Conservation (phyloP, 1,140 invertebrate species). For the Ips typographus region DNA sequence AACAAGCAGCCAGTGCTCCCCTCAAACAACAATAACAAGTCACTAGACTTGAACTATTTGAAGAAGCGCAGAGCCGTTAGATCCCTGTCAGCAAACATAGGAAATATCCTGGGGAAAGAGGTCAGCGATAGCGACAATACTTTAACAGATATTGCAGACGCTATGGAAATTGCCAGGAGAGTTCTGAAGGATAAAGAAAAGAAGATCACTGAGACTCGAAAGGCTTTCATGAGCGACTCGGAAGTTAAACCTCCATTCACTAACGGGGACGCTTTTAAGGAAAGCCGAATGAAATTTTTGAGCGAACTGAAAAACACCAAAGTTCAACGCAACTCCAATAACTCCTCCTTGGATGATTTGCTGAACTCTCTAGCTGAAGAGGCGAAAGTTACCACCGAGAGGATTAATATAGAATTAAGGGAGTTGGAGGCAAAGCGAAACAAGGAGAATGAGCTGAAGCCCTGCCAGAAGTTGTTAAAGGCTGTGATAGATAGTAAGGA, state of each 20-base stretch:
- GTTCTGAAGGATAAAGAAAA: slow-evolving; percentile 49
- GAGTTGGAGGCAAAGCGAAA: slow-evolving; percentile 11
- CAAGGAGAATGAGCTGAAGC: slow-evolving; percentile 45
- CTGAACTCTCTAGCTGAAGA: slow-evolving; percentile 48
- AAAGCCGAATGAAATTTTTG: slow-evolving; percentile 43
- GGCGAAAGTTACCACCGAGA: slow-evolving; percentile 57
- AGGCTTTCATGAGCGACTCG: slow-evolving; percentile 49
- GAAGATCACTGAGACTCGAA: slow-evolving; percentile 45
- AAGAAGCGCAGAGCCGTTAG: slow-evolving; percentile 76
- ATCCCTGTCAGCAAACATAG: slow-evolving; percentile 79
- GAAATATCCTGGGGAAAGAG: slow-evolving; percentile 67
- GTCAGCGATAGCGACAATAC: slow-evolving; percentile 51
- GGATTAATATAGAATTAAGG: slow-evolving; percentile 56
- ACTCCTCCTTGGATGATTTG: slow-evolving; percentile 47
- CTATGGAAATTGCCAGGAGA: slow-evolving; percentile 50
- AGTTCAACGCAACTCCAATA: slow-evolving; percentile 38
- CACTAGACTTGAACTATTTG: slow-evolving; percentile 45
- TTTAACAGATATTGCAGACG: slow-evolving; percentile 50
- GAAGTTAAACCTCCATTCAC: slow-evolving; percentile 32
- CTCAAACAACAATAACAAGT: slow-evolving; percentile 31
- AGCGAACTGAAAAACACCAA: slow-evolving; percentile 43
- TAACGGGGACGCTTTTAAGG: slow-evolving; percentile 26
- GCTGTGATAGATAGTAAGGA: slow-evolving; percentile 49
- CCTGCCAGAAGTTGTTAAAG: slow-evolving; percentile 54
- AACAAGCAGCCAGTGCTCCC: slow-evolving; percentile 54